Evolutionary conservation across 2,888 invertebrate genomes (phyloP), one percentile per base, ranked within the genome.

Genomic region (Sinotaia quadrata): DNA sequence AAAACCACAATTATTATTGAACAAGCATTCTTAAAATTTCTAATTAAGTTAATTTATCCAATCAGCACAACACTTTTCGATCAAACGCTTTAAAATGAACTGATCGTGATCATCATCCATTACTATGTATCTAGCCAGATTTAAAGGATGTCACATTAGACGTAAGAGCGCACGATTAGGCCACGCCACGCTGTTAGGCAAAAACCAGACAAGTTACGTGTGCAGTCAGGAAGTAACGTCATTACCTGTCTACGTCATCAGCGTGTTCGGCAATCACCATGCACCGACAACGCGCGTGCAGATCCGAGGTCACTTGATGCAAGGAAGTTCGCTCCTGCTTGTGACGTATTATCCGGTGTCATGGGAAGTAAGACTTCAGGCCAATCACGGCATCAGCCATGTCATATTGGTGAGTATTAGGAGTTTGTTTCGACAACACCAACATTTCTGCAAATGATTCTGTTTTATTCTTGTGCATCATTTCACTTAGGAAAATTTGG

Each of bases 221-320:
- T 65, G 65, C 33, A 54, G 31, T 8, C 18, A 27, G 8, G 18
- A 24, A 10, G 29, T 49, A 31, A 34, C 34, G 29, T 41, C 1
- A 15, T 24, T 24, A 4, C 18, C 31, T 29, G 44, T 69, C 10
- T 57, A 72, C 62, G 60, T 72, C 36, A 24, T 72, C 27, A 72
- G 72, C 44, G 69, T 72, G 21, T 72, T 72, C 37, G 72, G 72
- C 61, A 72, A 72, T 52, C 72, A 72, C 52, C 49, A 67, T 33
- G 52, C 72, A 0, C 21, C 49, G 1, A 27, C 62, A 15, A 72
- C 72, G 15, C 60, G 47, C 41, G 72, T 72, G 66, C 65, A 60
- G 21, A 41, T 72, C 4, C 51, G 34, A 12, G 57, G 61, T 36
- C 47, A 65, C 27, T 29, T 67, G n/a, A 21, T 58, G 15, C 10